Evolutionary conservation across 2,797 vertebrate species (phyloP).

Genomic region (Manis crassicaudata): DNA sequence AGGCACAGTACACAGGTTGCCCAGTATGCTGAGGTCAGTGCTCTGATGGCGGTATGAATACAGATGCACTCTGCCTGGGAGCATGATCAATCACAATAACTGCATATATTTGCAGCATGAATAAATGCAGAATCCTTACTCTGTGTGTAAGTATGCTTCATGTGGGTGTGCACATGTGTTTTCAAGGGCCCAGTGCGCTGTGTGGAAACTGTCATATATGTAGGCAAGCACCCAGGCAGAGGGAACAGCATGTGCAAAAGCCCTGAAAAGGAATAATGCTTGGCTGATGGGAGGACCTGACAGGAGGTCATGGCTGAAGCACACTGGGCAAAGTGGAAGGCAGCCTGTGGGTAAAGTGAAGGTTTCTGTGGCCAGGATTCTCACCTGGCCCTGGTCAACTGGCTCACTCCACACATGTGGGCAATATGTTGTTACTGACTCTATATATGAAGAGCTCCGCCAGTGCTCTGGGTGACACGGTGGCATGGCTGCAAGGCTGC

Average conservation of each 20-base stretch:
- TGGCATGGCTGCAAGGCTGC: too few relatives aligned
- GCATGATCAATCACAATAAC: background rate
- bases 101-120: too few relatives aligned
- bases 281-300: background rate
- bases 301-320: background rate
- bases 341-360: too few relatives aligned
- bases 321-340: background rate
- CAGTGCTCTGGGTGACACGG: too few relatives aligned
- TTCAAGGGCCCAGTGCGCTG: background rate
- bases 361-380: too few relatives aligned
- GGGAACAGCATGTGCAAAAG: background rate
- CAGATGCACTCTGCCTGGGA: background rate
- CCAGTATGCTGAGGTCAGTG: background rate
- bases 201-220: background rate
- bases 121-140: background rate
- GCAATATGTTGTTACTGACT: too few relatives aligned
- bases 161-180: background rate
- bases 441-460: too few relatives aligned
- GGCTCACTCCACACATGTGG: too few relatives aligned
- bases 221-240: background rate
- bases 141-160: background rate
- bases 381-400: too few relatives aligned
- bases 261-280: background rate
- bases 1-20: background rate
- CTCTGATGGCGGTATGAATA: background rate